A percentile compares a stretch with the other conserved stretches of the same genome.
Conservation (phyloP, 2,888 invertebrate species). For the Aphodius sticticus region DNA sequence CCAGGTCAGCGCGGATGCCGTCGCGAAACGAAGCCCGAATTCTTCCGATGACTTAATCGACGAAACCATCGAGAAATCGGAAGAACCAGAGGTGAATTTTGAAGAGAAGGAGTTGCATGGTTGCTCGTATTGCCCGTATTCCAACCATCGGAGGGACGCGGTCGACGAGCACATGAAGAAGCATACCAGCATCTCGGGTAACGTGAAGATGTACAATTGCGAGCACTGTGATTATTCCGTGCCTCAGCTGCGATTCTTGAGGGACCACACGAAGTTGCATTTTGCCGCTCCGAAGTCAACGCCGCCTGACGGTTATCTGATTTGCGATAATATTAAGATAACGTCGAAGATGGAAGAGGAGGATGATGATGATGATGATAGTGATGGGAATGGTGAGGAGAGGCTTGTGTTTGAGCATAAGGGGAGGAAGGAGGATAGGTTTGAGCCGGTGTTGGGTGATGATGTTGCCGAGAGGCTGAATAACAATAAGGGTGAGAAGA, state of each 20-base stretch:
- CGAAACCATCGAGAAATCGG: constrained; percentile 52
- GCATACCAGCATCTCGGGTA: constrained; percentile 71
- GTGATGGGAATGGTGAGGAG: constrained; percentile 36
- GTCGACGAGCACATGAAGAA: constrained; percentile 79
- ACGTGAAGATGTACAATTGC: constrained; percentile 71
- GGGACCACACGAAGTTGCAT: constrained; percentile 83
- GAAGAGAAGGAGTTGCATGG: constrained; percentile 69
- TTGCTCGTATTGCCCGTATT: constrained; percentile 84
- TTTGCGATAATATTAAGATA: constrained; percentile 68
- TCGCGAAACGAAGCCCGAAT: constrained; percentile 60
- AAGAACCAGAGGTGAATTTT: constrained; percentile 53
- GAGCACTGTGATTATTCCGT: constrained; percentile 85
- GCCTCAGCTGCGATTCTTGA: constrained; percentile 75
- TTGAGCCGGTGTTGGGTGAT: constrained; percentile 47
- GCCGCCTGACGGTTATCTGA: constrained; percentile 68
- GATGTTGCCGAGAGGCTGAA: constrained; percentile 38
- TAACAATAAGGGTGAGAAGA: constrained; percentile 52
- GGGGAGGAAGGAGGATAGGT: constrained; percentile 47
- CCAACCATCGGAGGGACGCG: constrained; percentile 75
- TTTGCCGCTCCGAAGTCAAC: constrained; percentile 67
- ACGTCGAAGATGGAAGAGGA: constrained; percentile 64
- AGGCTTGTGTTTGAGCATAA: constrained; percentile 49
- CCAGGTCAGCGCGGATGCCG: constrained; percentile 73
- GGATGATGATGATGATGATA: constrained; percentile 43
- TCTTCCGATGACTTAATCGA: constrained; percentile 37